Evolutionary conservation across 2,797 vertebrate genomes (phyloP), one percentile per base, ranked within the genome.

Genomic region (Aselliscus stoliczkanus): DNA sequence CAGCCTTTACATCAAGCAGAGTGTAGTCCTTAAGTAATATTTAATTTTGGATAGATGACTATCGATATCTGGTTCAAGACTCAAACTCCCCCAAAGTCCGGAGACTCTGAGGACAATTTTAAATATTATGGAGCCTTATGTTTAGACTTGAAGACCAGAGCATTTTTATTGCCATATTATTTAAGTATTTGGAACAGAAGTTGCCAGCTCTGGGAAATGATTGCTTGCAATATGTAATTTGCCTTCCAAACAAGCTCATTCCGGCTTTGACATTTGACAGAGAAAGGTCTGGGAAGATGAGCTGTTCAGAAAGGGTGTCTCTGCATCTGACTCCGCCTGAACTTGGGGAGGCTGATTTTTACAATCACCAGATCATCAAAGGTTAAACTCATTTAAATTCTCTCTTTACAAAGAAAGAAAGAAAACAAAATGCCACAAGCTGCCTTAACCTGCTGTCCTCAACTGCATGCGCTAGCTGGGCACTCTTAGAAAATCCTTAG

Each of bases 261-360:
- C 95, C 88, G 85, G 94, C 39, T 95, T 83, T 97, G 95, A 97
- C 97, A 97, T 98, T 98, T 98, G 97, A 97, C 95, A 97, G 92
- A 87, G 56, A 97, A 97, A 96, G 95, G 96, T 97, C 96, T 96
- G 83, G 84, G 75, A 75, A 95, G 85, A 96, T 29, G 95, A 97
- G 92, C 85, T 95, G 75, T 70, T 97, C 70, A 39, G 62, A 94
- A 96, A 96, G 95, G 54, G 69, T 95, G 81, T 94, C 94, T 96
- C 37, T 56, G 70, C 88, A 14, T 92, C 84, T 97, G 97, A 97
- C 96, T 90, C 93, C 10, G 69, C 64, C 93, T 97, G 96, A 96
- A 97, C 97, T 97, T 96, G 84, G 86, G 69, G 88, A 39, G 75
- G 93, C 77, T 97, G 95, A 80, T 97, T 97, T 97, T 96, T 96